Evolutionary conservation across 2,888 invertebrate species (phyloP), one percentile per base, ranked within the genome.

Genomic region (Beris morrisii): DNA sequence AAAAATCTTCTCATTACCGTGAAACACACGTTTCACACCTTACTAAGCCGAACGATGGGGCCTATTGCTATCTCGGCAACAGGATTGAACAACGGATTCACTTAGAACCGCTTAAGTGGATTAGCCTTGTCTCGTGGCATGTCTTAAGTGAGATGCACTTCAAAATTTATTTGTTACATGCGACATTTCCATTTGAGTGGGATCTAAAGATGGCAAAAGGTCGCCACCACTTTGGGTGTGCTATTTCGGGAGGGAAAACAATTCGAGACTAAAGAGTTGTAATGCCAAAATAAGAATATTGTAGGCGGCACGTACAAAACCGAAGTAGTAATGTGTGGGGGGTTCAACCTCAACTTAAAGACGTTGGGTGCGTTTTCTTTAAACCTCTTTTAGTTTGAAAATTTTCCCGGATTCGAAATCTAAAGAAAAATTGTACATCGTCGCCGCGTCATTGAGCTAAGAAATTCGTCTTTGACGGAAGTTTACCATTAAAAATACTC

Each of bases 41-140:
- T 30, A 11, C 55, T 48, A 45, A 44, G 63, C 15, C 45, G 45
- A 13, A 45, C 4, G 22, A 38, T 6, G 30, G n/a, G 22, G 22
- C 22, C 1, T 22, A 22, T 22, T 22, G 3, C 22, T 22, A 15
- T 5, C 44, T 15, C 43, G 13, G 38, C 13, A n/a, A 38, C 38
- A 15, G 53, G 52, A 32, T 50, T 38, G 15, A 48, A 59, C 50
- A 64, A 38, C 31, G 44, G 31, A 64, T 53, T 45, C 38, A 64
- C 45, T 54, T 54, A 44, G 44, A 59, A 52, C 50, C 13, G 55
- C 66, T 63, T 66, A 66, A 66, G 66, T 66, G 66, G 68, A 66
- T 66, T 68, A 66, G 58, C 52, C 64, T 28, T 66, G 68, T 66
- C 68, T 68, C 66, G 65, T 68, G 68, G 65, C 68, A 65, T 68